Evolutionary conservation across 2,888 invertebrate genomes (phyloP).

Genomic region (Deilephila porcellus): DNA sequence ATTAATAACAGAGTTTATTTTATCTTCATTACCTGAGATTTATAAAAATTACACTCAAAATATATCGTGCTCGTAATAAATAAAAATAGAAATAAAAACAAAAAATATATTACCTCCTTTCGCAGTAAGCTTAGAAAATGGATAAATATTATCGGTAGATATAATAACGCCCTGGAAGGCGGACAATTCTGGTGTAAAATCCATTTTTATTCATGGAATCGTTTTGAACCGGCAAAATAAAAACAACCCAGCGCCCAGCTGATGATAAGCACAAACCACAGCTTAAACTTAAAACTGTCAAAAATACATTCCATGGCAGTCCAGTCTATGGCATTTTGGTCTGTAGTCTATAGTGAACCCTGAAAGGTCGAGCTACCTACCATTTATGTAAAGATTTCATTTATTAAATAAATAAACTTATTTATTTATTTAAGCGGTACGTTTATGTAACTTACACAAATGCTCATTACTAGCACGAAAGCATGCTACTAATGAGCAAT

Average conservation of each 20-base stretch:
- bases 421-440: too few relatives aligned
- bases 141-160: slow-evolving; percentile 66
- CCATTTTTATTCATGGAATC: slow-evolving; percentile 49
- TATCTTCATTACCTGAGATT: slow-evolving; percentile 74
- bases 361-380: too few relatives aligned
- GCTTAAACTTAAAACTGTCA: too few relatives aligned
- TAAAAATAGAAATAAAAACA: background rate
- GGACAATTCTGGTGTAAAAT: slow-evolving; percentile 68
- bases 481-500: too few relatives aligned
- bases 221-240: background rate
- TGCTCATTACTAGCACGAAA: too few relatives aligned
- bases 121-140: slow-evolving; percentile 63
- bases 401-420: too few relatives aligned
- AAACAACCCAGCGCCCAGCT: background rate
- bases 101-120: slow-evolving; percentile 65
- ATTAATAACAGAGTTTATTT: slow-evolving; percentile 59
- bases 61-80: background rate
- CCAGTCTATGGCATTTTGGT: too few relatives aligned
- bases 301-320: too few relatives aligned
- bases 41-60: slow-evolving; percentile 3
- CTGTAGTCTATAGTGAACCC: too few relatives aligned
- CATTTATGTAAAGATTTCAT: too few relatives aligned
- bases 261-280: too few relatives aligned
- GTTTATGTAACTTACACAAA: too few relatives aligned
- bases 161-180: slow-evolving; percentile 72